Conservation (phyloP, 2,113 vertebrate genomes). For the Potamarius usumacintae region DNA sequence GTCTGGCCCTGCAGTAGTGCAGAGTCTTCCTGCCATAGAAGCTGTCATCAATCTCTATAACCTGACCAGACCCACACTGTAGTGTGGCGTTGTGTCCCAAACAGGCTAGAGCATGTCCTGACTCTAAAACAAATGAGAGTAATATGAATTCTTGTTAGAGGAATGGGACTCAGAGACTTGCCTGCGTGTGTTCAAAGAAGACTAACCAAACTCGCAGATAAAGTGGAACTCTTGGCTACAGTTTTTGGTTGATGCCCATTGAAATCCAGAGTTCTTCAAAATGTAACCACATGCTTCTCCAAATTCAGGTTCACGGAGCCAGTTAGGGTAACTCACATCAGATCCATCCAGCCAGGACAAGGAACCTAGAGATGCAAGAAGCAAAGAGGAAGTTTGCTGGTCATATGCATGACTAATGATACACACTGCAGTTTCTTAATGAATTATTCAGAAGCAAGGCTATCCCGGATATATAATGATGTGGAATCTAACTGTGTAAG, state of each 20-base stretch:
- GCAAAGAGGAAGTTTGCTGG: not conserved
- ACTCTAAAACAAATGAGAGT: conserved; percentile 70
- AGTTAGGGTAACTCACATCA: conserved; percentile 83
- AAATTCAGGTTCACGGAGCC: conserved; percentile 67
- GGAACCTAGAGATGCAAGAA: conserved; percentile 63
- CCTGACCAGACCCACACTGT: conserved; percentile 88
- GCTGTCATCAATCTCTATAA: conserved; percentile 82
- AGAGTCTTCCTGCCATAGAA: conserved; percentile 84
- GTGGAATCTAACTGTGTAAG: no score
- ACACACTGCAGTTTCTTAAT: not conserved
- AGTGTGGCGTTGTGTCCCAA: conserved; percentile 78
- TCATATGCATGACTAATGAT: not conserved
- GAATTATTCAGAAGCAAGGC: not conserved
- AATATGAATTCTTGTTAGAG: not conserved
- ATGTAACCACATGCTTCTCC: conserved; percentile 77
- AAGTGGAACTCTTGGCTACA: conserved; percentile 84
- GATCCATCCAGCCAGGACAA: conserved; percentile 87
- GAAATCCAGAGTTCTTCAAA: conserved; percentile 74
- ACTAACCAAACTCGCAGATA: conserved; percentile 87
- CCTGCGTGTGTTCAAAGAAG: not conserved
- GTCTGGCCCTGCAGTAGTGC: conserved; percentile 78
- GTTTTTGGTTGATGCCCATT: conserved; percentile 79
- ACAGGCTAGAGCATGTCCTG: conserved; percentile 80
- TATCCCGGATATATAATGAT: no score
- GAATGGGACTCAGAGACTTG: not conserved